Conservation (phyloP, 2,113 vertebrate genomes). For the Sminthopsis crassicaudata region DNA sequence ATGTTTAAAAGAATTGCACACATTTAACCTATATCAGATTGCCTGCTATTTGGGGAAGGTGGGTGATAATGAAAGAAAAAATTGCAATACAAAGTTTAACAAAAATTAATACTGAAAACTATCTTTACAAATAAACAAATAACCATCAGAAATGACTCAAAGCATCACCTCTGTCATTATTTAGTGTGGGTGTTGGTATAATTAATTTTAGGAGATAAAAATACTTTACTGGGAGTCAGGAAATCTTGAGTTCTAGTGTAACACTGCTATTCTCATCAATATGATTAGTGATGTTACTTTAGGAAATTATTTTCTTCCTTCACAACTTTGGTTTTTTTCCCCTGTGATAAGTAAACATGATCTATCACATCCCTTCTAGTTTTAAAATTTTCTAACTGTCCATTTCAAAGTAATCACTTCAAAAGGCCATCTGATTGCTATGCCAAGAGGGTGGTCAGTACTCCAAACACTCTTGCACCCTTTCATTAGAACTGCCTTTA, state of each 20-base stretch:
- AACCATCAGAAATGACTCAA: background rate
- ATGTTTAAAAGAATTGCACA: too few relatives aligned
- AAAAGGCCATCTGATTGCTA: background rate
- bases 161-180: background rate
- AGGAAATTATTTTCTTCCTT: slow-evolving; percentile 35
- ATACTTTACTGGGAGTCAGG: background rate
- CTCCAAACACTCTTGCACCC: background rate
- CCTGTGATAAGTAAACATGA: background rate
- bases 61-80: too few relatives aligned
- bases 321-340: slow-evolving; percentile 15
- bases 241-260: slow-evolving; percentile 24
- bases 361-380: background rate
- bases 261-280: slow-evolving; percentile 25
- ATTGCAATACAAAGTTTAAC: too few relatives aligned
- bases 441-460: background rate
- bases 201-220: background rate
- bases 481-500: background rate
- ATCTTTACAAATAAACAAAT: background rate
- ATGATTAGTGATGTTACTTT: background rate
- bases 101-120: too few relatives aligned
- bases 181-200: background rate
- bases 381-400: background rate
- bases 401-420: background rate
- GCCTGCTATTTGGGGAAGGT: too few relatives aligned
- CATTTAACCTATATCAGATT: too few relatives aligned